Percentiles rank a stretch among this genome's conserved stretches.
These are phyloP conservation scores for Amphiura filiformis DNA, from an alignment of 35 echinoderm and acorn worm species.

Conservation along the genomic window DNA sequence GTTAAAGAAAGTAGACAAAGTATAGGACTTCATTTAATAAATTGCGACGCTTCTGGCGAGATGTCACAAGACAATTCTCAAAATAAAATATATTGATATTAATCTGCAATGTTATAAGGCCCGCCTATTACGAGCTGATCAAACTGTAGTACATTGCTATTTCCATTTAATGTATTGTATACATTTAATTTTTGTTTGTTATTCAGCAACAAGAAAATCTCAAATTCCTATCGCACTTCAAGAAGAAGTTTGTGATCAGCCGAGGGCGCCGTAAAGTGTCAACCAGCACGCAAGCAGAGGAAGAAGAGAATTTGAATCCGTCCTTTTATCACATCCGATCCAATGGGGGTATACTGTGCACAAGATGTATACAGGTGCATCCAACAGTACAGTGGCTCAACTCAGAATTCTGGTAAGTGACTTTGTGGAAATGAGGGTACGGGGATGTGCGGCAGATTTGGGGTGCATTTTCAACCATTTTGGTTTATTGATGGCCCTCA, in stretches of 20 bases:
- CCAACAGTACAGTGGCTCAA: slow-evolving; percentile 89
- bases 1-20: too few species aligned
- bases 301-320: slow-evolving; percentile 58
- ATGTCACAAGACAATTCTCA: too few species aligned
- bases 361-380: slow-evolving; percentile 82
- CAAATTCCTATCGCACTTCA: slow-evolving; percentile 97
- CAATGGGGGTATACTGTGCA: slow-evolving; percentile 83
- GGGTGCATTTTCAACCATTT: too few species aligned
- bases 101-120: too few species aligned
- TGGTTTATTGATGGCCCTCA: too few species aligned
- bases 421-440: background rate
- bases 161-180: too few species aligned
- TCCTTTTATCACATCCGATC: slow-evolving; percentile 79
- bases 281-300: slow-evolving; percentile 25
- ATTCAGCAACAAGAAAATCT: slow-evolving; percentile 99
- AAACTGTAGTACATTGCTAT: too few species aligned
- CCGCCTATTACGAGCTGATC: too few species aligned
- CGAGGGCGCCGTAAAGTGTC: slow-evolving; percentile 67
- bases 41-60: too few species aligned
- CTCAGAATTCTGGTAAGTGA: slow-evolving; percentile 93
- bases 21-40: too few species aligned
- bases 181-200: slow-evolving; percentile 6
- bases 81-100: too few species aligned
- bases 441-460: too few species aligned
- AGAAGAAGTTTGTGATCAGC: slow-evolving; percentile 94